These are phyloP conservation scores for Cepaea hortensis DNA, from an alignment of 2,888 invertebrate genomes.

Conservation along the genomic window DNA sequence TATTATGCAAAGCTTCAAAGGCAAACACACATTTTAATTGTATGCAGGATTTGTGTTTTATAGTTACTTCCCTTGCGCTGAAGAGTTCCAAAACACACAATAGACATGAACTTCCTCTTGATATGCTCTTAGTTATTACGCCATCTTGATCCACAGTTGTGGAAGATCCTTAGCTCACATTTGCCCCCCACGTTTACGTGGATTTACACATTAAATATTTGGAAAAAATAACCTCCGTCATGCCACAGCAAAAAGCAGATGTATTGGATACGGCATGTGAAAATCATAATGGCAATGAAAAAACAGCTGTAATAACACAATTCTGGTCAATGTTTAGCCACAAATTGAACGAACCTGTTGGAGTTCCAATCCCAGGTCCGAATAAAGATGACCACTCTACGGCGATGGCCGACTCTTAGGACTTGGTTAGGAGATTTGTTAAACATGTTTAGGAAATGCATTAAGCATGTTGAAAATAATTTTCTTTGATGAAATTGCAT, in stretches of 20 bases:
- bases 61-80: conserved; percentile 1
- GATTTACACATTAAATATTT: conserved; percentile 15
- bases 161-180: conserved; percentile 11
- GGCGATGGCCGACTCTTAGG: conserved; percentile 28
- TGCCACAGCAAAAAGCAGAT: background rate
- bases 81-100: conserved; percentile 37
- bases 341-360: conserved; percentile 8
- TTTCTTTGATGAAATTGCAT: conserved; percentile 24
- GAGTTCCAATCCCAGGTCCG: conserved; percentile 1
- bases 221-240: background rate
- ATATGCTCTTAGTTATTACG: conserved; percentile 40
- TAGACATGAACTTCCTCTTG: conserved; percentile 20
- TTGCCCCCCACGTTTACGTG: conserved; percentile 29
- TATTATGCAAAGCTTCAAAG: no score
- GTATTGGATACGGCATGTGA: conserved; percentile 22
- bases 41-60: background rate
- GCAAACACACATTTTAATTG: no score
- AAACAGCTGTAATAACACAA: conserved; percentile 32
- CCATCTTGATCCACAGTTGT: conserved; percentile 42
- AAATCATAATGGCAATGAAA: conserved; percentile 17
- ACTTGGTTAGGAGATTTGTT: conserved; percentile 29
- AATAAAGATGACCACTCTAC: conserved; percentile 2
- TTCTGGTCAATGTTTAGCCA: conserved; percentile 24
- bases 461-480: conserved; percentile 35
- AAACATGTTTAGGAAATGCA: conserved; percentile 33